Percentiles rank a stretch among this genome's conserved stretches.
Conservation (phyloP, 2,888 invertebrate species). For the Ryuthela nishihirai region DNA sequence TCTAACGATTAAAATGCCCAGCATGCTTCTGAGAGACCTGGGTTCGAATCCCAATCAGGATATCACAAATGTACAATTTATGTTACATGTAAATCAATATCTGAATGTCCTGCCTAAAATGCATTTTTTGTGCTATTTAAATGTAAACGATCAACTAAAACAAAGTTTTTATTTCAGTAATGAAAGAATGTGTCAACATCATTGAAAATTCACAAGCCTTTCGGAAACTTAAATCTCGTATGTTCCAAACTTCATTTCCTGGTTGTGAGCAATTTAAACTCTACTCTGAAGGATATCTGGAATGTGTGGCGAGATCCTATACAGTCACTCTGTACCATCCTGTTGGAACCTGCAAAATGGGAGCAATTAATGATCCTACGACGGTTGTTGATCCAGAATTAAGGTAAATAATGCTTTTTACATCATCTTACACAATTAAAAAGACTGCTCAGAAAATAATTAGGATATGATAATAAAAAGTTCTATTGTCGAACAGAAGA, state of each 20-base stretch:
- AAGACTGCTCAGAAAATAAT: no score
- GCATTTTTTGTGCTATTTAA: no score
- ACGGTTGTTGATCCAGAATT: slow-evolving; percentile 53
- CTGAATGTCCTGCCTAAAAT: no score
- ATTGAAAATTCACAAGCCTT: slow-evolving; percentile 21
- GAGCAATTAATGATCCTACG: slow-evolving; percentile 47
- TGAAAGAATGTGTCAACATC: slow-evolving; percentile 29
- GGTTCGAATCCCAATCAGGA: no score
- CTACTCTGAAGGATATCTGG: slow-evolving; percentile 27
- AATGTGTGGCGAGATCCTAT: slow-evolving; percentile 25
- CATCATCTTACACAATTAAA: no score
- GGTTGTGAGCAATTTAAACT: slow-evolving; percentile 24
- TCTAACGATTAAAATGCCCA: no score
- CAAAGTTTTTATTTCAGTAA: slow-evolving; percentile 14
- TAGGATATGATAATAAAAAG: no score
- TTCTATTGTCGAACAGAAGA: no score
- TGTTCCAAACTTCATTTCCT: slow-evolving; percentile 32
- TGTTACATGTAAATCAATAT: no score
- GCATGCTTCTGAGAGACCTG: no score
- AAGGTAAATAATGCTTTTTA: slow-evolving; percentile 1
- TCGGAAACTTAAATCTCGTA: slow-evolving; percentile 15
- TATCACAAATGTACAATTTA: no score
- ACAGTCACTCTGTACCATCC: slow-evolving; percentile 54
- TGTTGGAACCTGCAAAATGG: slow-evolving; percentile 57
- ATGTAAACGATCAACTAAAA: no score